phyloP scores from a whole-genome alignment of 2,113 vertebrate genomes.

The Oryctolagus cuniculus region DNA sequence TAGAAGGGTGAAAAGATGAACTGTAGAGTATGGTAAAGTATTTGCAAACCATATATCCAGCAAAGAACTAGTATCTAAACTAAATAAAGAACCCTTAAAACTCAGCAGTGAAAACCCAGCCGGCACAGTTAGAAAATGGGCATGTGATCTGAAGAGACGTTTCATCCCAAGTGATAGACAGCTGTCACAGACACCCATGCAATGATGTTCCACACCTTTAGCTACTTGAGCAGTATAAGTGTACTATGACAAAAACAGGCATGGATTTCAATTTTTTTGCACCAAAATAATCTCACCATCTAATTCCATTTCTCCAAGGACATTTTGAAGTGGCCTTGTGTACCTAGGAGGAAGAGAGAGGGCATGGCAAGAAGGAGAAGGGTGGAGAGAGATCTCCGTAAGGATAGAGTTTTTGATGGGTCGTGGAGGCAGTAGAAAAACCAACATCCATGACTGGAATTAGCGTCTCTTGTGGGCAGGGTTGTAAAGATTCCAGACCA shows the following conservation, averaged over 20 bases:
- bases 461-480: background rate
- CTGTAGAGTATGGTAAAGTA: background rate
- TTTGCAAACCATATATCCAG: slow-evolving; percentile 3
- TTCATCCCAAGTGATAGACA: background rate
- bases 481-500: too few relatives aligned
- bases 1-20: background rate
- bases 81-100: slow-evolving; percentile 46
- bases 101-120: background rate
- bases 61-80: slow-evolving; percentile 11
- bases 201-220: background rate
- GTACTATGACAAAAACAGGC: too few relatives aligned
- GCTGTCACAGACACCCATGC: background rate
- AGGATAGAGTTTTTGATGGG: background rate
- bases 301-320: too few relatives aligned
- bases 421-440: background rate
- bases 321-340: background rate
- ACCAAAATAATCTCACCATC: too few relatives aligned
- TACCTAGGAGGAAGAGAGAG: background rate
- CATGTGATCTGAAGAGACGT: background rate
- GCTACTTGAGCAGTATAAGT: background rate
- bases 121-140: background rate
- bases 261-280: too few relatives aligned
- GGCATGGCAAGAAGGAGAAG: background rate
- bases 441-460: background rate
- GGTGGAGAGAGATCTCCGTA: background rate